Evolutionary conservation across 1,140 invertebrate species (phyloP), one percentile per base, ranked within the genome.

Genomic region (Popillia japonica): DNA sequence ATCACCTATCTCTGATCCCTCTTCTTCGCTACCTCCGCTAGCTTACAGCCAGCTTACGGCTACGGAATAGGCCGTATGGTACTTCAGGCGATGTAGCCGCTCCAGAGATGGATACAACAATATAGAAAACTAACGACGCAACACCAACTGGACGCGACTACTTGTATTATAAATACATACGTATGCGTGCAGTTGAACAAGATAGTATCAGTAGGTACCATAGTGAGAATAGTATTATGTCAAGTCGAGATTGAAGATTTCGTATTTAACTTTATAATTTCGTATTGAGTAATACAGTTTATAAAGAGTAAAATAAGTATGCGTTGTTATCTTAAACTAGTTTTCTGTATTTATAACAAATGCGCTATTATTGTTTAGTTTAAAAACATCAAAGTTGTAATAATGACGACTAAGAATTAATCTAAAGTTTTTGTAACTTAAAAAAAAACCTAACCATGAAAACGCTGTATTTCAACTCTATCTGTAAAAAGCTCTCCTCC

Each of bases 151-250:
- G 48, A 55, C 48, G 48, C 14, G 48, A 55, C 48, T 55, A 55
- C 48, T 55, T 55, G 48, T 55, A n/a, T 55, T 55, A 55, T 55
- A 55, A 55, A 55, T 55, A 55, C 48, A 55, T n/a, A n/a, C 48
- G 48, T 55, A 55, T 55, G 14, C 48, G 17, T 55, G 17, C 48
- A n/a, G 48, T 55, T 17, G 48, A 55, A 17, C 11, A 17, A 55
- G 48, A 55, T 55, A 55, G 48, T 55, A 55, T 55, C 48, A n/a
- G 7, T 55, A 17, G 48, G 48, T 55, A 55, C n/a, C 48, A 55
- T 55, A 55, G 48, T 55, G 48, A 55, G 48, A 55, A 55, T 17
- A 55, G 48, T 17, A 55, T 55, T 55, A 55, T 55, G 48, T 55
- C 48, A 55, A 55, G 14, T n/a, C 14, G 48, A 55, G 48, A 55